Conservation (phyloP, 2,113 vertebrate species). For the Cyprinodon variegatus region DNA sequence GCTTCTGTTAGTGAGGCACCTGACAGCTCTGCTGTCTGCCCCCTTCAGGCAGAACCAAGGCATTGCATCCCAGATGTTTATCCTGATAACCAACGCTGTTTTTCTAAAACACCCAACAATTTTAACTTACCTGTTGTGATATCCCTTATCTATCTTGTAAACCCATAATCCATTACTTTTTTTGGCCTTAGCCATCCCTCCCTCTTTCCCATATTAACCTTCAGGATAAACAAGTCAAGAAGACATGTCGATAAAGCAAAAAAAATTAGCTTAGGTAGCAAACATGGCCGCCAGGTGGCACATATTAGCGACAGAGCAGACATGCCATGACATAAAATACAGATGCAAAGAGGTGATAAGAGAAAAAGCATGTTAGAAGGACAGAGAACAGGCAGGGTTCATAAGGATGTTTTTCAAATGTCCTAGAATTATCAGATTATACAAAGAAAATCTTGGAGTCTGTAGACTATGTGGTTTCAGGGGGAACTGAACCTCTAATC, state of each 20-base stretch:
- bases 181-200: not conserved
- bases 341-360: conserved; percentile 66
- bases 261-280: conserved; percentile 65
- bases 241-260: conserved; percentile 32
- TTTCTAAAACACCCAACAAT: conserved; percentile 16
- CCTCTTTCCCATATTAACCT: conserved; percentile 6
- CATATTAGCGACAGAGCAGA: conserved; percentile 64
- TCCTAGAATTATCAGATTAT: conserved; percentile 1
- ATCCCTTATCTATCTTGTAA: not conserved
- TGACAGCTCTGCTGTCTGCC: conserved; percentile 45
- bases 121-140: conserved; percentile 61
- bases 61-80: conserved; percentile 83
- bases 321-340: conserved; percentile 66
- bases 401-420: conserved; percentile 50
- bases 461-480: conserved; percentile 13
- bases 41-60: conserved; percentile 49
- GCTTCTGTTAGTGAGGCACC: conserved; percentile 63
- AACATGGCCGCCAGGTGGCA: conserved; percentile 61
- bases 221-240: conserved; percentile 81
- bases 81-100: conserved; percentile 65
- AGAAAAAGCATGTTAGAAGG: conserved; percentile 42
- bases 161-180: not conserved
- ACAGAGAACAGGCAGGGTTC: conserved; percentile 28
- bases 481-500: conserved; percentile 29
- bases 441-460: conserved; percentile 3